Conservation (phyloP, 2,113 vertebrate species). For the Gambusia affinis region DNA sequence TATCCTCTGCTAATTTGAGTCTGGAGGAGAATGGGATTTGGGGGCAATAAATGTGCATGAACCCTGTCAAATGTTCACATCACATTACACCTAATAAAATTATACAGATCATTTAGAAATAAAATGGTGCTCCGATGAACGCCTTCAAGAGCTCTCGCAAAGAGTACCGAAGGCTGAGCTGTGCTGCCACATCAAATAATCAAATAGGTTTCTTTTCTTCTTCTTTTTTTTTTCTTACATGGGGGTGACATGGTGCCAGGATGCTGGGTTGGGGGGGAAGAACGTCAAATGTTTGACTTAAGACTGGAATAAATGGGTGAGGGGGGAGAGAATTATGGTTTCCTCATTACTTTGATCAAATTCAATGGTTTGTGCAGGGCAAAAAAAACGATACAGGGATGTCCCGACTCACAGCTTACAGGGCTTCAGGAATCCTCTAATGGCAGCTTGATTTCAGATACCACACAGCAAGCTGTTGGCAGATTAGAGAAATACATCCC, state of each 20-base stretch:
- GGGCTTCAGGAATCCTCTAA: not conserved
- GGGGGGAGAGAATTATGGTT: not conserved
- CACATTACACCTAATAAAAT: not conserved
- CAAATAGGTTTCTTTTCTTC: not conserved
- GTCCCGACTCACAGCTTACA: not conserved
- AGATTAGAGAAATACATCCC: not conserved
- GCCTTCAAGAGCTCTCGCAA: not conserved
- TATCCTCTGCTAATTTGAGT: too few species aligned
- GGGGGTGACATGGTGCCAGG: not conserved
- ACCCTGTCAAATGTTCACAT: not conserved
- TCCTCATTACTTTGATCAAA: not conserved
- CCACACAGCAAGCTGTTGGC: not conserved
- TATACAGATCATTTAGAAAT: not conserved
- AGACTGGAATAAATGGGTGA: not conserved
- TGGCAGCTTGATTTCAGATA: not conserved
- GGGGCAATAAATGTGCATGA: not conserved
- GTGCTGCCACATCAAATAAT: not conserved
- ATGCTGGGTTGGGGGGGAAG: not conserved
- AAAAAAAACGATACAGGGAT: not conserved
- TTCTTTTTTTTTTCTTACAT: not conserved
- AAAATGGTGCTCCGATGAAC: not conserved
- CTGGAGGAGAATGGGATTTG: too few species aligned
- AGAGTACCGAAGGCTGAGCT: not conserved
- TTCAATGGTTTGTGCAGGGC: not conserved
- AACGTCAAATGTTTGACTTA: not conserved